Evolutionary conservation across 2,797 vertebrate genomes (phyloP).

Genomic region (Sebastes hubbsi): DNA sequence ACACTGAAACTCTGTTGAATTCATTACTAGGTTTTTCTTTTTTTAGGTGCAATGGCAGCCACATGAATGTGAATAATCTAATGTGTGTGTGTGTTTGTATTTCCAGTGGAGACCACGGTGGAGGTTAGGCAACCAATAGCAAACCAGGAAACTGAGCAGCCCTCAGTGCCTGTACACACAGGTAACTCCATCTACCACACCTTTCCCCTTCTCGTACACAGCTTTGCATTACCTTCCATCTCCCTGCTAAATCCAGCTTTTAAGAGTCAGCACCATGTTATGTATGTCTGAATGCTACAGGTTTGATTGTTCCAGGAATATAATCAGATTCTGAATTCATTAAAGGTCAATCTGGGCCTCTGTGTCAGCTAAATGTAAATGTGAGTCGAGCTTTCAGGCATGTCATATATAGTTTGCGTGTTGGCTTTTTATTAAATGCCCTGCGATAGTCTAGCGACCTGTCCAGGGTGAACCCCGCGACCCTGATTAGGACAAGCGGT

Average conservation of each 20-base stretch:
- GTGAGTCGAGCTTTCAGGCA: background rate
- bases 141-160: constrained; percentile 78
- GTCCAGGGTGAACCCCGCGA: too few relatives aligned
- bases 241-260: background rate
- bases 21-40: constrained; percentile 15
- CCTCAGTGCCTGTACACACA: constrained; percentile 76
- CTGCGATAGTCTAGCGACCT: too few relatives aligned
- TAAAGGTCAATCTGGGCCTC: background rate
- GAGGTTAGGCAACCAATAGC: constrained; percentile 74
- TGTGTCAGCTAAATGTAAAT: constrained; percentile 13
- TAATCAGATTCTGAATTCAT: background rate
- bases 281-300: background rate
- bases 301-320: background rate
- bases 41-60: background rate
- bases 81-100: constrained; percentile 49
- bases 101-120: constrained; percentile 76
- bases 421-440: background rate
- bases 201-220: background rate
- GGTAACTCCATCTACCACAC: constrained; percentile 65
- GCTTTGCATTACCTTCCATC: background rate
- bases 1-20: constrained; percentile 57
- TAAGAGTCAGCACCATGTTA: background rate
- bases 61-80: constrained; percentile 37
- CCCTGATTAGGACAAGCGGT: too few relatives aligned
- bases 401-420: background rate